Evolutionary conservation across 23 tunicate species (phyloP), one percentile per base, ranked within the genome.

Genomic region (Halocynthia roretzi): DNA sequence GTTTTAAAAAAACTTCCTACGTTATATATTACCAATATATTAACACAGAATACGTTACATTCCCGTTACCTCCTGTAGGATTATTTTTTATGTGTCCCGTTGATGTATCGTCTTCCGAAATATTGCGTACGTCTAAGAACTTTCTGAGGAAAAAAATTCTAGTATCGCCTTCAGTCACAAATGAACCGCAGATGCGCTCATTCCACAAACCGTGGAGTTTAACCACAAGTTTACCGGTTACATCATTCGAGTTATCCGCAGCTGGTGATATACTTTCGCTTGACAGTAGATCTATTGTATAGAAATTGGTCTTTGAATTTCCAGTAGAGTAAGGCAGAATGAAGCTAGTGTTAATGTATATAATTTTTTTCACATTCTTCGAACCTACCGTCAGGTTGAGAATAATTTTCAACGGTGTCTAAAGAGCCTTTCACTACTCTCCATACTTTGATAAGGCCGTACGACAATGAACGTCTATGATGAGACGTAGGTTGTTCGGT

Each of bases 141-240:
- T 88, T 88, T 54, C 67, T 72, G 23, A 88, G 87, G 76, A 88
- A 88, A 56, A 88, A 88, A 12, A 88, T 75, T 72, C 95, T 71
- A 7, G 95, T 88, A 55, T 88, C 95, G 31, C 95, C 95, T 51
- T 73, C 84, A 19, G 22, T 21, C 48, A 88, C 76, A 78, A 77
- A 83, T 54, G 73, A 84, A 8, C 87, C 86, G 60, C 95, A 88
- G 48, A 88, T 40, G 19, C 72, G 68, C 54, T 77, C 54, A 72
- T 88, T 88, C 87, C 86, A 77, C 71, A 88, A 31, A 6, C 95
- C 95, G 54, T 83, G 78, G 48, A 88, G 51, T 44, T 83, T 74
- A 7, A 88, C 44, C 21, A 83, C 74, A 5, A 81, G 93, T 44
- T 52, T 63, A 52, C 71, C 62, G 15, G 23, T 51, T 9, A 61